Base-by-base conservation (phyloP, 23 tunicate species). In the Halocynthia aurantium region DNA sequence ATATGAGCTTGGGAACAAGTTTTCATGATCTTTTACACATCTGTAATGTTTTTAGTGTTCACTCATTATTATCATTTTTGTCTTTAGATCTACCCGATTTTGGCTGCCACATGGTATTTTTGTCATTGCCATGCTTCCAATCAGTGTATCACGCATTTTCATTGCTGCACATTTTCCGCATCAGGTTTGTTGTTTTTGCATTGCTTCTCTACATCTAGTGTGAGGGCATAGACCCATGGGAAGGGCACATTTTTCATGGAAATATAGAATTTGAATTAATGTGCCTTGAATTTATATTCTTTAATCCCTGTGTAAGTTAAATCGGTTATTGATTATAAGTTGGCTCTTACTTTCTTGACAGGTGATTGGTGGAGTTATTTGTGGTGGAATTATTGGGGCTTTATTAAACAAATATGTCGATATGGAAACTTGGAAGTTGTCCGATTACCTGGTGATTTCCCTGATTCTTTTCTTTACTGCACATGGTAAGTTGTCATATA, bases 181-280 rank as follows among this genome's bases (percentile, higher is more conserved):
- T 15, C 70, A 65, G 70, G 70, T 65, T 65, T 20, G 70, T 65
- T n/a, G n/a, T n/a, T n/a, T n/a, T n/a, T n/a, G n/a, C n/a, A n/a
- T n/a, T 31, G 44, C 44, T 31, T 31, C 4, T 31, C 44, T 31
- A 31, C 44, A 31, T 31, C 44, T 31, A 1, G 44, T 31, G 44
- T 31, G 44, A 0, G 44, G 1, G 44, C n/a, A n/a, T n/a, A n/a
- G n/a, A n/a, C n/a, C n/a, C n/a, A n/a, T n/a, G n/a, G n/a, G n/a
- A n/a, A 31, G 44, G 44, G 44, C 44, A 31, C 44, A 31, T 31
- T 31, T 31, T 31, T 4, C 44, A 31, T 31, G 44, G 44, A 31
- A 31, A 31, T 31, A 4, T 31, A 31, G 44, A 31, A 31, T 31
- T 31, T 31, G 44, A 1, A 31, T 31, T 31, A 0, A 0, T 31